A percentile compares a stretch with the other conserved stretches of the same genome.
These are phyloP conservation scores for Setipinna tenuifilis DNA, from an alignment of 2,797 vertebrate species.

Conservation along the genomic window DNA sequence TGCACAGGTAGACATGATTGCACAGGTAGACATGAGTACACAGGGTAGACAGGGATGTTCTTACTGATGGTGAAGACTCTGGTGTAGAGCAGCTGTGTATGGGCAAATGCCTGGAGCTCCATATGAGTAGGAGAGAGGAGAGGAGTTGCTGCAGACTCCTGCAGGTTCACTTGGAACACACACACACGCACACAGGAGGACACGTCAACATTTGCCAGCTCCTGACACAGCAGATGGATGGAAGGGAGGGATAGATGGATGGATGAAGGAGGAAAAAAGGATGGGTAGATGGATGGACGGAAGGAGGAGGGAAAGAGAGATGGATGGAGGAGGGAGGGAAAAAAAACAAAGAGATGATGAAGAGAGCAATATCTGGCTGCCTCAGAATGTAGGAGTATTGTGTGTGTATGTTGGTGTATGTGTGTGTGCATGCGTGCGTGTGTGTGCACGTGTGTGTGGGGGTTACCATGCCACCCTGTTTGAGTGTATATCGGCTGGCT, in stretches of 20 bases:
- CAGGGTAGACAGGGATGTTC: neutral
- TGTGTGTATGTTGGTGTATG: conserved; percentile 29
- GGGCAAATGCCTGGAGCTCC: conserved; percentile 39
- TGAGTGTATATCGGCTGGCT: conserved; percentile 75
- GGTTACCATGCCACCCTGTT: conserved; percentile 69
- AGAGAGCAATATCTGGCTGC: neutral
- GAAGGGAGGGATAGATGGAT: neutral
- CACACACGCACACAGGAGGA: conserved; percentile 43
- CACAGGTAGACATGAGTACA: neutral
- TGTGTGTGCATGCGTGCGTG: neutral
- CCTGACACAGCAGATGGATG: conserved; percentile 32
- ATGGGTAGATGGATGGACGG: neutral
- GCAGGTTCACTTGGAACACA: conserved; percentile 33
- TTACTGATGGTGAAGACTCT: conserved; percentile 47
- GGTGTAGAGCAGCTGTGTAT: conserved; percentile 44
- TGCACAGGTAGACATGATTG: neutral
- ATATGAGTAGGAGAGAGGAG: neutral
- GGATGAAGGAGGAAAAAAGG: neutral
- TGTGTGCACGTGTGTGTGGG: neutral
- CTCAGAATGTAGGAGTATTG: conserved; percentile 13
- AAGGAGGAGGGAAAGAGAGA: neutral
- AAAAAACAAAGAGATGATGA: neutral
- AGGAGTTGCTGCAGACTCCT: neutral
- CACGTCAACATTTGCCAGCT: conserved; percentile 42
- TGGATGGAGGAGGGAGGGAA: neutral